Evolutionary conservation across 2,113 vertebrate species (phyloP).

Genomic region (human (Homo sapiens)): GRCh38 chr7:98336501-98337000

Average conservation of each 20-base stretch:
- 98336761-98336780: neutral
- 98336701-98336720: neutral
- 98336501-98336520: too few relatives aligned
- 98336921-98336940: neutral
- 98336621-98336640: too few relatives aligned
- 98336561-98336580: too few relatives aligned
- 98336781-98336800: neutral
- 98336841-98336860: neutral
- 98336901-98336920: neutral
- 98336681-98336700: neutral
- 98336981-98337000: neutral
- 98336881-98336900: neutral
- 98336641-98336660: neutral
- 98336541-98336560: too few relatives aligned
- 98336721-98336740: neutral
- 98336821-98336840: neutral
- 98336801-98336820: neutral
- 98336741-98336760: neutral
- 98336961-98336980: neutral
- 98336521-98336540: too few relatives aligned
- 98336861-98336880: neutral
- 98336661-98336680: neutral
- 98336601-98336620: too few relatives aligned
- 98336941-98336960: neutral
- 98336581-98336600: too few relatives aligned